Conservation (phyloP, 2,888 invertebrate species). For the Apodemia hepburni region DNA sequence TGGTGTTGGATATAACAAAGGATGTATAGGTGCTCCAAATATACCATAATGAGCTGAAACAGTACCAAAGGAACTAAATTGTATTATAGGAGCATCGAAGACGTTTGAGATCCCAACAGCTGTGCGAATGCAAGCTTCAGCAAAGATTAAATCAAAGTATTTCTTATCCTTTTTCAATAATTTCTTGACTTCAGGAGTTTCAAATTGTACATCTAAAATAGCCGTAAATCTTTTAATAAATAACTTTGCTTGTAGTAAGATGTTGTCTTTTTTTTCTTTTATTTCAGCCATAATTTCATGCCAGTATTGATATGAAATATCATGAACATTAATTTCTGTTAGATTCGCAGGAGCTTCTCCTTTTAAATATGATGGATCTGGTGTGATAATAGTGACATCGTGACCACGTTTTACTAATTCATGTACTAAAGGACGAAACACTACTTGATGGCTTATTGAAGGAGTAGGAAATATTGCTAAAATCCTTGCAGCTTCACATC, state of each 20-base stretch:
- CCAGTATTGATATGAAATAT: constrained; percentile 38
- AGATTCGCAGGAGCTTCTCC: constrained; percentile 42
- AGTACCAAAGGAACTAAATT: constrained; percentile 41
- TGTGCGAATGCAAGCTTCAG: constrained; percentile 36
- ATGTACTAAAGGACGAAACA: constrained; percentile 47
- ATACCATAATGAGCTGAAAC: constrained; percentile 24
- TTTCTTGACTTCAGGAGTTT: constrained; percentile 28
- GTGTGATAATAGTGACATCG: constrained; percentile 52
- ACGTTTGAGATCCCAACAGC: constrained; percentile 36
- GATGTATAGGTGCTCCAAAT: constrained; percentile 37
- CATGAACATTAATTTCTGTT: constrained; percentile 53
- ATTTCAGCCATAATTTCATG: constrained; percentile 21
- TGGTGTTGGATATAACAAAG: constrained; percentile 31
- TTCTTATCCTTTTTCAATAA: constrained; percentile 29
- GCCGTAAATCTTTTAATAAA: constrained; percentile 21
- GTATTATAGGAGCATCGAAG: constrained; percentile 42
- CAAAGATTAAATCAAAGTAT: constrained; percentile 41
- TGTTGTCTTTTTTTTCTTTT: constrained; percentile 22
- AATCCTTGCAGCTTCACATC: constrained; percentile 41
- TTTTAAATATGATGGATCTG: constrained; percentile 47
- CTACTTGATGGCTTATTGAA: constrained; percentile 59
- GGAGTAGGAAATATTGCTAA: constrained; percentile 48
- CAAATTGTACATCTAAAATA: constrained; percentile 34
- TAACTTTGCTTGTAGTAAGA: constrained; percentile 25
- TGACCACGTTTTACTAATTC: constrained; percentile 57